These are phyloP conservation scores for Drosophila parabipectinata DNA, from an alignment of 1,140 invertebrate genomes.

Conservation along the genomic window DNA sequence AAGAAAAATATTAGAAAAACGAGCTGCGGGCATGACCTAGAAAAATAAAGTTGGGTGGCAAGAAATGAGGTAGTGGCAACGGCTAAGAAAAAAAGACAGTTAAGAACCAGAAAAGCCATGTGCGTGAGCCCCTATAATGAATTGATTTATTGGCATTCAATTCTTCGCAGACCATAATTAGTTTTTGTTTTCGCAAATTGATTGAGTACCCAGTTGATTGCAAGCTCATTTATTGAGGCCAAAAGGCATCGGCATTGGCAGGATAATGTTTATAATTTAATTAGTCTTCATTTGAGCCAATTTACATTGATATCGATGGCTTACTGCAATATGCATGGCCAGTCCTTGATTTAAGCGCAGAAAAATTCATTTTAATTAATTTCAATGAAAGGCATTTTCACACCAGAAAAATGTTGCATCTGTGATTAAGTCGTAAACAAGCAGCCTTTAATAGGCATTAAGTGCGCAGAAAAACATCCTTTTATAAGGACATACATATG, in stretches of 20 bases:
- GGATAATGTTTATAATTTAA: constrained; percentile 61
- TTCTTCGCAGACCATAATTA: constrained; percentile 65
- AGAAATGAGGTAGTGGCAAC: constrained; percentile 24
- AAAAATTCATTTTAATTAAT: constrained; percentile 30
- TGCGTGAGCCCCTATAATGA: constrained; percentile 48
- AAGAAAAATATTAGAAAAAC: constrained; percentile 19
- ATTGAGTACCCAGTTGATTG: constrained; percentile 57
- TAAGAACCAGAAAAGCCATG: constrained; percentile 27
- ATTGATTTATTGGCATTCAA: constrained; percentile 72
- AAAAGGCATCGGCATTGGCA: constrained; percentile 3
- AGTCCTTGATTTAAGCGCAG: constrained; percentile 22
- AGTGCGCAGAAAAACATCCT: background rate
- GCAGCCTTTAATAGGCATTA: constrained; percentile 20
- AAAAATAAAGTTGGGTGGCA: constrained; percentile 43
- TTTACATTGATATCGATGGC: constrained; percentile 25
- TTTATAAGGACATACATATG: background rate
- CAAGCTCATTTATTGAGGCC: constrained; percentile 46
- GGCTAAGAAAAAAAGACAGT: constrained; percentile 2
- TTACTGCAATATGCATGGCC: background rate
- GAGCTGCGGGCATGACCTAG: constrained; percentile 58
- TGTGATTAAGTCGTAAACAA: constrained; percentile 14
- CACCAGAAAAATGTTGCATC: background rate
- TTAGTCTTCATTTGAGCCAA: constrained; percentile 52
- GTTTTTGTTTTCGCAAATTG: constrained; percentile 61
- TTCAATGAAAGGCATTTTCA: constrained; percentile 21